Evolutionary conservation across 1,140 invertebrate species (phyloP).

Genomic region (Drosophila sucinea): DNA sequence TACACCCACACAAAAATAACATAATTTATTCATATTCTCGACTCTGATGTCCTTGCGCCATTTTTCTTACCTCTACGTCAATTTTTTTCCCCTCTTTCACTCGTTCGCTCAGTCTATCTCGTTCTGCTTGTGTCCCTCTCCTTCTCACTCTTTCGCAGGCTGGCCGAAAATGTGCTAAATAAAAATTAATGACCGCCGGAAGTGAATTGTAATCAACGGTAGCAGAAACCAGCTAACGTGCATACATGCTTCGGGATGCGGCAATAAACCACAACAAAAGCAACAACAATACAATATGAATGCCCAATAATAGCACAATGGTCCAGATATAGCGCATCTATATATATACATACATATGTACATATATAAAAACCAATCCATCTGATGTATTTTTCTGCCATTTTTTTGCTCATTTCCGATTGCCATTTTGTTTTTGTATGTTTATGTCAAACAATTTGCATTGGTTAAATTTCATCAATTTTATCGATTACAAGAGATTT

Average conservation of each 20-base stretch:
- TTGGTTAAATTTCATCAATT: constrained; percentile 31
- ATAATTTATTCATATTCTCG: constrained; percentile 73
- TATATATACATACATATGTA: constrained; percentile 21
- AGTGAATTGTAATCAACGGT: constrained; percentile 74
- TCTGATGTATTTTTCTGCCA: constrained; percentile 23
- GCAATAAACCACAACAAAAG: constrained; percentile 50
- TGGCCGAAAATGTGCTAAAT: constrained; percentile 69
- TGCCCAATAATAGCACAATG: constrained; percentile 35
- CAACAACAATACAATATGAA: constrained; percentile 48
- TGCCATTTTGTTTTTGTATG: constrained; percentile 41
- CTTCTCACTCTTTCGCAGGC: background rate
- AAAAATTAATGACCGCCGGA: constrained; percentile 78
- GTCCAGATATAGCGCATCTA: constrained; percentile 26
- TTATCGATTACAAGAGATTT: constrained; percentile 27
- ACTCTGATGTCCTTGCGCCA: constrained; percentile 49
- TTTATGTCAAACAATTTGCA: constrained; percentile 63
- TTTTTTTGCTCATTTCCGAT: constrained; percentile 58
- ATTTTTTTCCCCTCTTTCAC: constrained; percentile 27
- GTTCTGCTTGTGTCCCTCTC: background rate
- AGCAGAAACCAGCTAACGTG: constrained; percentile 29
- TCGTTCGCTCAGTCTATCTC: background rate
- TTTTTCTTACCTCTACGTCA: constrained; percentile 59
- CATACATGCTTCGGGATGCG: constrained; percentile 10
- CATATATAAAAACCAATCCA: constrained; percentile 27
- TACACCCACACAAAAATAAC: constrained; percentile 37